These are phyloP conservation scores for Pithys albifrons DNA, from an alignment of 2,113 vertebrate genomes.

Conservation along the genomic window DNA sequence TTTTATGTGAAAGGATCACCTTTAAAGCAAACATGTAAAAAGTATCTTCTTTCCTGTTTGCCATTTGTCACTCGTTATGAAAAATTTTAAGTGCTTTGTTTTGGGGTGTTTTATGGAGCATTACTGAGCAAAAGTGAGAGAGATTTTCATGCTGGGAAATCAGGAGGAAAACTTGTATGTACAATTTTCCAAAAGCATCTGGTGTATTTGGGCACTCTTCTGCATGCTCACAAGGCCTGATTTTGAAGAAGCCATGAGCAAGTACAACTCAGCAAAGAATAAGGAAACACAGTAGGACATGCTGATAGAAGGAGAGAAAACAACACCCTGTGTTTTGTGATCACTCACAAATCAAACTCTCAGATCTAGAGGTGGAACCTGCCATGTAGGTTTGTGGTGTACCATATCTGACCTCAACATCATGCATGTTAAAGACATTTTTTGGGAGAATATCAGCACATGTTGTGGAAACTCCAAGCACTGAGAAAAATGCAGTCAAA, in stretches of 20 bases:
- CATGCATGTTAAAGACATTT: background rate
- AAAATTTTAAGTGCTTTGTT: background rate
- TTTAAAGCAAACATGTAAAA: background rate
- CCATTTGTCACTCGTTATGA: background rate
- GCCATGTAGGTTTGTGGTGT: background rate
- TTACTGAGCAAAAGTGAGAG: background rate
- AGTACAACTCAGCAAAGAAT: background rate
- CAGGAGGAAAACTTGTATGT: fast-evolving
- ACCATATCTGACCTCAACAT: background rate
- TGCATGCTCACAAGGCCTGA: background rate
- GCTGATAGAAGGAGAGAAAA: background rate
- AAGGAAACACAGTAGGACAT: background rate
- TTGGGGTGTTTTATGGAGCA: background rate
- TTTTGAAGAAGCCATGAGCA: background rate
- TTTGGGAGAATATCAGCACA: background rate
- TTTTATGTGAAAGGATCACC: fast-evolving
- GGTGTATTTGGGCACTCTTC: background rate
- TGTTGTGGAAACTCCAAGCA: background rate
- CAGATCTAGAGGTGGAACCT: background rate
- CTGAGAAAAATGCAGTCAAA: background rate
- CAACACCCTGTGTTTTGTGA: background rate
- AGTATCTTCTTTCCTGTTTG: background rate
- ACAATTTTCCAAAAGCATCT: background rate
- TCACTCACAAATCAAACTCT: background rate
- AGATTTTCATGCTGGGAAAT: background rate